Conservation (phyloP, 1,140 invertebrate genomes). For the Anagrus nilaparvatae region DNA sequence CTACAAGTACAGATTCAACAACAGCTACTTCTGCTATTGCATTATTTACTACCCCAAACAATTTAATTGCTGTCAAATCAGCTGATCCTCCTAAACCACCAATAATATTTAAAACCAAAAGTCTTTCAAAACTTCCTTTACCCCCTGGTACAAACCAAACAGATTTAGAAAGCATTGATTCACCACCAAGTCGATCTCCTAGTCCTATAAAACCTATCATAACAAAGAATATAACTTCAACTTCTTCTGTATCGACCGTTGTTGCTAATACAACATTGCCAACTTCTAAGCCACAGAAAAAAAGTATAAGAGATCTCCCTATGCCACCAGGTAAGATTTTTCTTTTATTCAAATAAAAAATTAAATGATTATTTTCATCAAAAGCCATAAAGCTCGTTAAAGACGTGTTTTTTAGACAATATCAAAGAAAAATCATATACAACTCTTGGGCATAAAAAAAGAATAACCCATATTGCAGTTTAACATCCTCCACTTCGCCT, state of each 20-base stretch:
- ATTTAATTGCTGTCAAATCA: slow-evolving; percentile 34
- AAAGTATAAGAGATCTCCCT: slow-evolving; percentile 74
- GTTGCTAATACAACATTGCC: slow-evolving; percentile 1
- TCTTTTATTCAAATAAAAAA: no score
- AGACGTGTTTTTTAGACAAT: no score
- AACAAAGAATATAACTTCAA: slow-evolving; percentile 26
- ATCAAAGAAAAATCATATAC: no score
- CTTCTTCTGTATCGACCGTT: no score
- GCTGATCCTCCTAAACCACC: slow-evolving; percentile 35
- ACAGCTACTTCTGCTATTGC: slow-evolving; percentile 31
- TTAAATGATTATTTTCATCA: no score
- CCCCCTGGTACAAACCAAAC: slow-evolving; percentile 74
- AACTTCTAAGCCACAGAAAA: slow-evolving; percentile 38
- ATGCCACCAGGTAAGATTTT: slow-evolving; percentile 68
- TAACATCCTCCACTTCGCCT: no score
- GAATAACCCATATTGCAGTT: no score
- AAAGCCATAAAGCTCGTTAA: no score
- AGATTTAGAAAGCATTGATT: slow-evolving; percentile 64
- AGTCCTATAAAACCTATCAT: slow-evolving; percentile 43
- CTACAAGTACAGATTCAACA: slow-evolving; percentile 4
- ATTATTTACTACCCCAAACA: slow-evolving; percentile 37
- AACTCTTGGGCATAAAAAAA: no score
- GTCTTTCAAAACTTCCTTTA: slow-evolving; percentile 65
- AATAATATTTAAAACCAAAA: slow-evolving; percentile 48
- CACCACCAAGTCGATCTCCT: slow-evolving; percentile 53